Percentiles rank a stretch among this genome's conserved stretches.
phyloP scores from a whole-genome alignment of 2,797 vertebrate species.

The Bradypodion pumilum region DNA sequence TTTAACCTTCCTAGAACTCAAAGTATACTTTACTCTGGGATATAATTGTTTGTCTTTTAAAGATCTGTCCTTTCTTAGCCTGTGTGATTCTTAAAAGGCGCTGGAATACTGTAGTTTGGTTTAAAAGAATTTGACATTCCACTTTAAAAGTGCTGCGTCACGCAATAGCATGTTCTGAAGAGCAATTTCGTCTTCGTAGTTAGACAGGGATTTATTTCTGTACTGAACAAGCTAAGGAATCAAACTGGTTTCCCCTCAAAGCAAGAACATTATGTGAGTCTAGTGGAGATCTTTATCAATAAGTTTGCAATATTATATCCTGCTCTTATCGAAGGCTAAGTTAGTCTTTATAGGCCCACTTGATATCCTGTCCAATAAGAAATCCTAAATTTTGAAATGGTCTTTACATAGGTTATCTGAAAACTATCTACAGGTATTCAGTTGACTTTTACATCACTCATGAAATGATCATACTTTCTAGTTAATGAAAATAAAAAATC shows the following conservation, averaged over 20 bases:
- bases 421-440: neutral
- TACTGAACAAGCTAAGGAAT: conserved; percentile 14
- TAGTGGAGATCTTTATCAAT: conserved; percentile 16
- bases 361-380: neutral
- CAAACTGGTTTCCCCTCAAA: neutral
- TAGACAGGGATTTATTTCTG: neutral
- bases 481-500: conserved; percentile 33
- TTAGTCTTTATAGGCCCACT: neutral
- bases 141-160: conserved; percentile 11
- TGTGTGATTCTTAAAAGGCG: conserved; percentile 18
- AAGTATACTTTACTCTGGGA: conserved; percentile 25
- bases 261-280: conserved; percentile 23
- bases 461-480: neutral
- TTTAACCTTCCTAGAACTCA: conserved; percentile 22
- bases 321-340: neutral
- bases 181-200: conserved; percentile 32
- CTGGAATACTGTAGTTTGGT: neutral
- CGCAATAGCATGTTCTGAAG: conserved; percentile 1
- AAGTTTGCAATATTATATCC: neutral
- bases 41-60: conserved; percentile 7
- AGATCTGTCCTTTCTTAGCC: conserved; percentile 3
- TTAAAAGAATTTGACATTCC: conserved; percentile 33
- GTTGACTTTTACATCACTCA: conserved; percentile 11
- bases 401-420: conserved; percentile 21
- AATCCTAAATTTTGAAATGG: neutral